Percentiles rank a stretch among this genome's conserved stretches.
phyloP scores from a whole-genome alignment of 1,140 invertebrate species.

The Micrasema longulum region DNA sequence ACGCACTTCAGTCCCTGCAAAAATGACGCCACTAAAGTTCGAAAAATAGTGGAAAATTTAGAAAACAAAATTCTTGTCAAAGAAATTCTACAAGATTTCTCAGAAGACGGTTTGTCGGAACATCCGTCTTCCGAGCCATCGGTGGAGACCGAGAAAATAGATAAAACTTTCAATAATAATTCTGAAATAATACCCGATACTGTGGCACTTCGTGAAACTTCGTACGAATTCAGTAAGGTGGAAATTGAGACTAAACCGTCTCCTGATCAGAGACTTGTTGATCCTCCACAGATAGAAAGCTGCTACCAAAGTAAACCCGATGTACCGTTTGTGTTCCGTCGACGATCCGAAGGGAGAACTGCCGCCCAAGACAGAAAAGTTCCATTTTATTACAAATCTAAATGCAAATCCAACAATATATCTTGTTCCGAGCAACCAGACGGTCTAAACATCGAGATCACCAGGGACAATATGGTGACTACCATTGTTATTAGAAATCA shows the following conservation, averaged over 20 bases:
- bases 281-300: background rate
- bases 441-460: conserved; percentile 38
- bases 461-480: conserved; percentile 25
- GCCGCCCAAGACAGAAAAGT: conserved; percentile 5
- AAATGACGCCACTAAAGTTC: conserved; percentile 10
- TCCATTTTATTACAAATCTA: conserved; percentile 43
- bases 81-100: conserved; percentile 27
- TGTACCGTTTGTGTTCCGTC: conserved; percentile 20
- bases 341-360: background rate
- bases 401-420: conserved; percentile 17
- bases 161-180: background rate
- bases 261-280: background rate
- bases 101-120: background rate
- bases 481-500: conserved; percentile 31
- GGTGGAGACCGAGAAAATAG: background rate
- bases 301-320: background rate
- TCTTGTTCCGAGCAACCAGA: conserved; percentile 19
- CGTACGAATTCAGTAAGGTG: background rate
- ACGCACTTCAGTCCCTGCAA: conserved; percentile 20
- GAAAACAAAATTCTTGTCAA: background rate
- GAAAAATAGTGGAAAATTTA: conserved; percentile 1
- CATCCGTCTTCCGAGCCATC: background rate
- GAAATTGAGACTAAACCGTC: background rate
- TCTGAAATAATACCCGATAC: background rate
- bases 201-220: conserved; percentile 3